Conservation (phyloP, 2,797 vertebrate genomes). For the Halcyon badia region DNA sequence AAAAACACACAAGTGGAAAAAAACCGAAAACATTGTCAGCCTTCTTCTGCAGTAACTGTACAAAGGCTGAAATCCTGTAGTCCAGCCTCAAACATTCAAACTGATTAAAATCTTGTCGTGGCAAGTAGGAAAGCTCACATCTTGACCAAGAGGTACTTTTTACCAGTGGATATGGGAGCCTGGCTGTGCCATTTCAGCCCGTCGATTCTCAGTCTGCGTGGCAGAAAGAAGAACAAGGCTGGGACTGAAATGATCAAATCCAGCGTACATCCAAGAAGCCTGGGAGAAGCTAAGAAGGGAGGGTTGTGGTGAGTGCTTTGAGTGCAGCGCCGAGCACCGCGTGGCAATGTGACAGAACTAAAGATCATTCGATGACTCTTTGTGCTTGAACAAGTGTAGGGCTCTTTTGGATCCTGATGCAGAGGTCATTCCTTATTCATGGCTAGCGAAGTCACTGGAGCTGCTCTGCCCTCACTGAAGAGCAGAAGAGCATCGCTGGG, state of each 20-base stretch:
- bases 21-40: neutral
- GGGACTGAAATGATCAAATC: neutral
- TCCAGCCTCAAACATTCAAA: neutral
- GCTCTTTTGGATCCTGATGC: neutral
- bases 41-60: neutral
- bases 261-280: neutral
- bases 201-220: neutral
- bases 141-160: neutral
- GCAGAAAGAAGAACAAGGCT: neutral
- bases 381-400: neutral
- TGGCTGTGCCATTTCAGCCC: neutral
- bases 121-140: neutral
- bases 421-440: neutral
- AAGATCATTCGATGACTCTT: neutral
- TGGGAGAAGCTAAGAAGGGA: neutral
- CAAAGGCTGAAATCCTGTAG: neutral
- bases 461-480: neutral
- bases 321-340: neutral
- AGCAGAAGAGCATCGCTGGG: neutral
- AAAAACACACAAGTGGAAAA: neutral
- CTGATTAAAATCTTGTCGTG: neutral
- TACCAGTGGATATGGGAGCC: neutral
- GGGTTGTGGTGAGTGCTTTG: neutral
- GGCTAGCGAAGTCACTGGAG: neutral
- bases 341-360: neutral